Evolutionary conservation across 2,113 vertebrate species (phyloP).

Genomic region (Cottus gobio): DNA sequence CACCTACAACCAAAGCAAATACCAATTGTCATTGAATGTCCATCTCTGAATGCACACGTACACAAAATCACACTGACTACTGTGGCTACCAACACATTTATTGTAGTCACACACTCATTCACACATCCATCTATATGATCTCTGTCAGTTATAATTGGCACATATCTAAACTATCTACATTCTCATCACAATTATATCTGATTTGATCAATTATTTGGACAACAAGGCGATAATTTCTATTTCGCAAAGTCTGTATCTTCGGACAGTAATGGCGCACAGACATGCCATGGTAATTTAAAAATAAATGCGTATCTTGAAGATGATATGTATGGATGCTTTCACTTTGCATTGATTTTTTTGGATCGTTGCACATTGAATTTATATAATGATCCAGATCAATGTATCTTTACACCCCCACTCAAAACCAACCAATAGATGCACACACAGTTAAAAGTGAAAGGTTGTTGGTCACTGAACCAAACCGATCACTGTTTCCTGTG

Average conservation of each 20-base stretch:
- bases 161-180: background rate
- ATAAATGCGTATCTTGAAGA: background rate
- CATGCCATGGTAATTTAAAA: background rate
- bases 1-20: background rate
- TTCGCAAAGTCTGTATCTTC: background rate
- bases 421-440: background rate
- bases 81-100: background rate
- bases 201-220: background rate
- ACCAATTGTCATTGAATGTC: constrained; percentile 4
- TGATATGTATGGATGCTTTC: background rate
- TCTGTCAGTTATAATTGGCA: constrained; percentile 8
- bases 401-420: background rate
- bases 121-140: background rate
- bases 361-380: background rate
- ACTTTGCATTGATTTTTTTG: background rate
- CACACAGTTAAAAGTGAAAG: background rate
- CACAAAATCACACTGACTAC: background rate
- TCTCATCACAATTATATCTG: background rate
- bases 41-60: background rate
- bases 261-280: background rate
- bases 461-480: background rate
- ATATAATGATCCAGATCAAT: background rate
- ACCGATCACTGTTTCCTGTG: constrained; percentile 1
- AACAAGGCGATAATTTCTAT: background rate
- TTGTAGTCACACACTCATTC: background rate